Conservation (phyloP, 1,140 invertebrate genomes). For the Pogonus chalceus region DNA sequence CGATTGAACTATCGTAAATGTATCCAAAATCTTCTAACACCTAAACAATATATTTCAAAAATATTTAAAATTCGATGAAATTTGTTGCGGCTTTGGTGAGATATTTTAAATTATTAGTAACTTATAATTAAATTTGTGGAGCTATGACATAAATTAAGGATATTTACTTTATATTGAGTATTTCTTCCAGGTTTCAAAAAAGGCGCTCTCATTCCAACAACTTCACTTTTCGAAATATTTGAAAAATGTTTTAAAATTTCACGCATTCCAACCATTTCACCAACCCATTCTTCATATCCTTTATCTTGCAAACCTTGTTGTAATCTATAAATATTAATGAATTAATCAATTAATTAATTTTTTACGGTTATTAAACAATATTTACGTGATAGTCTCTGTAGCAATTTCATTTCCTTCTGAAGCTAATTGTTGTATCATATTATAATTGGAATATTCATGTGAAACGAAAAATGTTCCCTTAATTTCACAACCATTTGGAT, state of each 20-base stretch:
- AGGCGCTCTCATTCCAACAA: conserved; percentile 81
- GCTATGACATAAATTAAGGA: conserved; percentile 14
- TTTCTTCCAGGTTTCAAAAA: conserved; percentile 85
- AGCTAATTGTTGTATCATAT: conserved; percentile 79
- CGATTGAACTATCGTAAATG: conserved; percentile 85
- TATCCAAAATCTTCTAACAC: conserved; percentile 84
- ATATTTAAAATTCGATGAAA: too few species aligned
- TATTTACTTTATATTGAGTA: conserved; percentile 77
- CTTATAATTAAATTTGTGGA: too few species aligned
- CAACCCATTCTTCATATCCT: conserved; percentile 83
- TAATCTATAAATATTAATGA: conserved; percentile 31
- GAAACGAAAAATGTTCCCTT: conserved; percentile 90
- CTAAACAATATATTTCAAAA: conserved; percentile 39
- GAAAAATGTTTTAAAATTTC: conserved; percentile 75
- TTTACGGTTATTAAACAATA: conserved; percentile 15
- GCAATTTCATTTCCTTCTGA: conserved; percentile 86
- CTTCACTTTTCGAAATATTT: conserved; percentile 68
- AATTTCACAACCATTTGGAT: conserved; percentile 84
- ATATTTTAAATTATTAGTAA: too few species aligned
- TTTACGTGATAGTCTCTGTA: conserved; percentile 77
- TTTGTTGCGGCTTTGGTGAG: too few species aligned
- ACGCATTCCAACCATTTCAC: conserved; percentile 89
- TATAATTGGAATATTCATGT: conserved; percentile 92
- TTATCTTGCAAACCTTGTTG: conserved; percentile 78
- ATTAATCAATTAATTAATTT: conserved; percentile 9